Base-by-base conservation (phyloP, 2,888 invertebrate genomes). In the Pristionchus fissidentatus region DNA sequence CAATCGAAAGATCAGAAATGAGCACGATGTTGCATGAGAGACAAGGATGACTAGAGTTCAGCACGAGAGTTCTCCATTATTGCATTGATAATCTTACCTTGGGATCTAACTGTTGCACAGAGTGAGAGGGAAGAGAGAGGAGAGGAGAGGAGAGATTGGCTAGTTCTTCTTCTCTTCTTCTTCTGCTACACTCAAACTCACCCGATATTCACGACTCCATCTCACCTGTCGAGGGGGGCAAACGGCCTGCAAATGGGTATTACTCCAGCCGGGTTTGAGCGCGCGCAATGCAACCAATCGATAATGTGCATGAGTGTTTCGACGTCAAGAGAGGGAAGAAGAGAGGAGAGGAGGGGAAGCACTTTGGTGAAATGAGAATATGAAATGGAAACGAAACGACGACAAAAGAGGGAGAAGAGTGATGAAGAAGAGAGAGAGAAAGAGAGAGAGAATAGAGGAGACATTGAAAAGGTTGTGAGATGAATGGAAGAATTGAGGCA, bases 371-470 rank as follows among this genome's bases (percentile, higher is more conserved):
- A 70, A 70, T 70, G 70, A 70, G 70, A 70, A 70, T 70, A 70
- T 70, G 70, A 70, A 70, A 70, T 70, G 70, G 70, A 70, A 70
- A 70, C 70, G 70, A 70, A 70, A 70, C 70, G 70, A 70, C 70
- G n/a, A n/a, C n/a, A n/a, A 70, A 43, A 3, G 62, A 32, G 70
- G 43, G 19, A 26, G 7, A 43, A 3, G 70, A 43, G 15, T 38
- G 43, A 70, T 38, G 70, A 43, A 70, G 41, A 15, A 70, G 66
- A 41, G 41, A 66, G 66, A 8, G 22, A 41, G 70, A 70, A 70
- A 70, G 38, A n/a, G n/a, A n/a, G n/a, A n/a, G n/a, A n/a, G n/a
- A n/a, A n/a, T n/a, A n/a, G n/a, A n/a, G n/a, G n/a, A n/a, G n/a
- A 41, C 70, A 70, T 70, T 70, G 70, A 70, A 70, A 66, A 70